Percentiles rank a stretch among this genome's conserved stretches.
These are phyloP conservation scores for Pediacus dermestoides DNA, from an alignment of 2,888 invertebrate genomes.

Conservation along the genomic window DNA sequence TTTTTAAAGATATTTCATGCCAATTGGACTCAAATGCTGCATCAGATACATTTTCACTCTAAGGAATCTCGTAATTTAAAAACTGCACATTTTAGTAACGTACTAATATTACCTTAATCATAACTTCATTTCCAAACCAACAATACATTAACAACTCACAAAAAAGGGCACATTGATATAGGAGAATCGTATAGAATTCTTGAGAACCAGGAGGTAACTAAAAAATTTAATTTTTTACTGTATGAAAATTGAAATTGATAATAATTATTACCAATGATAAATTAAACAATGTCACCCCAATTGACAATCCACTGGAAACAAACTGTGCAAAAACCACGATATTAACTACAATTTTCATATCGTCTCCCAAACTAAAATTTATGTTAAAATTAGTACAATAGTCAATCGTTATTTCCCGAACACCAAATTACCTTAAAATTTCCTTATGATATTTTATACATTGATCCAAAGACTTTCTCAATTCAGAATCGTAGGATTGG, in stretches of 20 bases:
- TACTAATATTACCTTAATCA: background rate
- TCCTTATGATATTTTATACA: conserved; percentile 1
- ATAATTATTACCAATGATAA: background rate
- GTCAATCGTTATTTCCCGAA: background rate
- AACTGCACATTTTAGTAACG: background rate
- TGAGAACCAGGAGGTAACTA: background rate
- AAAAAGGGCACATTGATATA: too few relatives aligned
- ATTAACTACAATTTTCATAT: background rate
- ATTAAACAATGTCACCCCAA: background rate
- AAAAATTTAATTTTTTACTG: background rate
- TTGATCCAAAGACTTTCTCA: background rate
- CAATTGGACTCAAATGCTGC: conserved; percentile 1
- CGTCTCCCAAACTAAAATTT: background rate
- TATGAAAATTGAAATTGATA: background rate
- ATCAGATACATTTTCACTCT: background rate
- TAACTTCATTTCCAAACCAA: conserved; percentile 2
- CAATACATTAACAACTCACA: too few relatives aligned
- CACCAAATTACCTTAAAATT: background rate
- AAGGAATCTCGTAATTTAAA: background rate
- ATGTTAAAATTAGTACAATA: background rate
- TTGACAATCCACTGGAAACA: background rate
- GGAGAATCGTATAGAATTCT: background rate
- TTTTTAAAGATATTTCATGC: background rate
- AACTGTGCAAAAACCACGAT: background rate
- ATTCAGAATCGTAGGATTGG: too few relatives aligned